Conservation (phyloP, 2,888 invertebrate species). For the Leucania comma region DNA sequence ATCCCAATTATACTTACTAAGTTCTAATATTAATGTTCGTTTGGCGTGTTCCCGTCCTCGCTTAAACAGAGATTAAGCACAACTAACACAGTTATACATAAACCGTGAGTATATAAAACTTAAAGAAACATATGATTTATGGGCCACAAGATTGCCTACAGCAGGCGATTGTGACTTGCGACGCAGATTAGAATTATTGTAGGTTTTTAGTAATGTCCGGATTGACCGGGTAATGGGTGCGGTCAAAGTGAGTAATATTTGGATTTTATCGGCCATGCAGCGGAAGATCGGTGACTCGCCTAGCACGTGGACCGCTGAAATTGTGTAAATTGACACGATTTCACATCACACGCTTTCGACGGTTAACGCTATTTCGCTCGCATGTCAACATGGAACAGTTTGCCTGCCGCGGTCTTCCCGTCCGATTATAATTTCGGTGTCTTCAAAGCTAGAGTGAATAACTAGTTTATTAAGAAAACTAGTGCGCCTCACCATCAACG, state of each 20-base stretch:
- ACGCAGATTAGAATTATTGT: slow-evolving; percentile 54
- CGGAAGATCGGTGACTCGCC: too few species aligned
- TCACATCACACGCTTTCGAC: too few species aligned
- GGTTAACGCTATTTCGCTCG: too few species aligned
- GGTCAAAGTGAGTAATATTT: slow-evolving; percentile 31
- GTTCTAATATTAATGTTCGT: slow-evolving; percentile 87
- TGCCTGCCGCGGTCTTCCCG: too few species aligned
- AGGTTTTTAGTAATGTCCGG: slow-evolving; percentile 42
- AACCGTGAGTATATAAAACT: slow-evolving; percentile 67
- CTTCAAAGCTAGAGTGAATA: too few species aligned
- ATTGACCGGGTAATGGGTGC: slow-evolving; percentile 30
- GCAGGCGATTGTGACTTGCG: slow-evolving; percentile 60
- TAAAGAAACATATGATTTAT: slow-evolving; percentile 75
- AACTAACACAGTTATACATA: slow-evolving; percentile 74
- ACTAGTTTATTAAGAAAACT: too few species aligned
- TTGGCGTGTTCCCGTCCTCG: slow-evolving; percentile 83
- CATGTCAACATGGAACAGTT: too few species aligned
- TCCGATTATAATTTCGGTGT: too few species aligned
- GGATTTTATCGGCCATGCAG: slow-evolving; percentile 8
- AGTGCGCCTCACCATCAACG: too few species aligned
- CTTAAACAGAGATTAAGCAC: slow-evolving; percentile 84
- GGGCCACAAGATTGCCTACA: slow-evolving; percentile 64
- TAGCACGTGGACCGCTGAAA: too few species aligned
- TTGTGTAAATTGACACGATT: too few species aligned
- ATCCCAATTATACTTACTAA: slow-evolving; percentile 71